Evolutionary conservation across 1,140 invertebrate species (phyloP).

Genomic region (Latrodectus geometricus): DNA sequence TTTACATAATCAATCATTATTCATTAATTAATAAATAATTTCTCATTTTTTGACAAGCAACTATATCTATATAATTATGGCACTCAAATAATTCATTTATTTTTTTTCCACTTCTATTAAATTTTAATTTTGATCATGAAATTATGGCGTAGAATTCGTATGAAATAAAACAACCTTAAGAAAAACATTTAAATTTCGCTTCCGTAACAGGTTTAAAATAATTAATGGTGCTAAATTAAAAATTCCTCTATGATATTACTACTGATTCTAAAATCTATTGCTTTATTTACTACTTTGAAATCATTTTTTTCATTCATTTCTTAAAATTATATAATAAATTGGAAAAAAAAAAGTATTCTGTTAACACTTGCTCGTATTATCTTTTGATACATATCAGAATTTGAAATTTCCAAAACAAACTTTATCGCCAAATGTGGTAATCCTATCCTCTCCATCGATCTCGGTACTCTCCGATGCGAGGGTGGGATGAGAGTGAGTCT

Average conservation of each 20-base stretch:
- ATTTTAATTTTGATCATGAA: too few species aligned
- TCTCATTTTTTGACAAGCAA: too few species aligned
- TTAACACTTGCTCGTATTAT: not conserved
- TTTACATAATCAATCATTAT: too few species aligned
- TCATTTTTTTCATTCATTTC: not conserved
- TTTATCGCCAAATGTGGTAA: slow-evolving; percentile 5
- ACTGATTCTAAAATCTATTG: not conserved
- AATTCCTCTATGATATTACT: not conserved
- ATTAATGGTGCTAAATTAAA: too few species aligned
- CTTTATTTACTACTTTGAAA: not conserved
- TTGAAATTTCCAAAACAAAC: not conserved
- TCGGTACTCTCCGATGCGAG: not conserved
- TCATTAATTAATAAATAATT: too few species aligned
- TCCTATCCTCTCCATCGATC: slow-evolving; percentile 26
- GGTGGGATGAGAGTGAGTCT: slow-evolving; percentile 20
- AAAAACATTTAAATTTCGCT: too few species aligned
- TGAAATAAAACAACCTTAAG: too few species aligned
- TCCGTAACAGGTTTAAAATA: too few species aligned
- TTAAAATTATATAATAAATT: not conserved
- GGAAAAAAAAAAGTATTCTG: not conserved
- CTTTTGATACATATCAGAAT: not conserved
- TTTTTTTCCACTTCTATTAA: too few species aligned
- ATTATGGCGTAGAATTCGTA: too few species aligned
- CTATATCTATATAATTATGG: too few species aligned
- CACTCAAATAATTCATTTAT: too few species aligned